These are phyloP conservation scores for Phrynosoma platyrhinos DNA, from an alignment of 2,113 vertebrate genomes.

Conservation along the genomic window DNA sequence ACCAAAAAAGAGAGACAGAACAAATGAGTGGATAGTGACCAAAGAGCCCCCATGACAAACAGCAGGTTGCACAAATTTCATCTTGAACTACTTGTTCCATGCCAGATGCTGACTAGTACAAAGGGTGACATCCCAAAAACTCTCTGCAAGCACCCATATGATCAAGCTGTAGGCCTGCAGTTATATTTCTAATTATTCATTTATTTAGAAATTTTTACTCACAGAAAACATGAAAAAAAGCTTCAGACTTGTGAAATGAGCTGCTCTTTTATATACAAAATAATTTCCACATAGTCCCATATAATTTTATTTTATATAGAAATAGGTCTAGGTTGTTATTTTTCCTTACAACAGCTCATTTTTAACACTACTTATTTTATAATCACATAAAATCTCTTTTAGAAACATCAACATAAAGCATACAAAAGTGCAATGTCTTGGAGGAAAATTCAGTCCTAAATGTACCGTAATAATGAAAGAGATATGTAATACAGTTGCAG, in stretches of 20 bases:
- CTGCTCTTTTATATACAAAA: constrained; percentile 83
- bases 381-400: constrained; percentile 86
- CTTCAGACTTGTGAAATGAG: constrained; percentile 80
- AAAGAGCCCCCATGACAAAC: neutral
- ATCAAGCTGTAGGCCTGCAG: constrained; percentile 44
- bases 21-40: too few species aligned
- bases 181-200: constrained; percentile 77
- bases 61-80: neutral
- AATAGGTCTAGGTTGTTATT: constrained; percentile 76
- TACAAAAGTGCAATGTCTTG: constrained; percentile 85
- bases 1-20: neutral
- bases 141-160: neutral
- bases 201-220: constrained; percentile 83
- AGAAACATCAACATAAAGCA: constrained; percentile 84
- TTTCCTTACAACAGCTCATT: constrained; percentile 83
- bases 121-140: neutral
- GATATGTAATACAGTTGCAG: constrained; percentile 73
- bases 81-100: neutral
- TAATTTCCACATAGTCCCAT: constrained; percentile 84
- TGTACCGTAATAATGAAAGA: constrained; percentile 74
- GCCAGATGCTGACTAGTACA: neutral
- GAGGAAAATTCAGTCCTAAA: constrained; percentile 77
- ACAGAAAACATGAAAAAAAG: constrained; percentile 79
- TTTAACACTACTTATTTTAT: constrained; percentile 83
- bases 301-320: constrained; percentile 87